Conservation (phyloP, 2,113 vertebrate genomes). For the Lucifuga dentata region DNA sequence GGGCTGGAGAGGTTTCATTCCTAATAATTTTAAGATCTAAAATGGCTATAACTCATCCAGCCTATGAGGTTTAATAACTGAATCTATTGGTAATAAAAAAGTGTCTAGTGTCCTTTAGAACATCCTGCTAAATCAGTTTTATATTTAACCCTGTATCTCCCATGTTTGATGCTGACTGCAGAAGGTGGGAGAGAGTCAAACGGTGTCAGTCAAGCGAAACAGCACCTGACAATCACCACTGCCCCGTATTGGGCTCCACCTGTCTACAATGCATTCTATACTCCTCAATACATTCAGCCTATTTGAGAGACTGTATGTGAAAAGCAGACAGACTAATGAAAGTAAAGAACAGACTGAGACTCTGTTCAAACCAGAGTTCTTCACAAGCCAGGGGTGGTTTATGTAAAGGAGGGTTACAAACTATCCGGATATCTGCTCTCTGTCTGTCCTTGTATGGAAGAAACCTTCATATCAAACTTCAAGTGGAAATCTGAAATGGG, state of each 20-base stretch:
- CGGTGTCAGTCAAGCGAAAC: not conserved
- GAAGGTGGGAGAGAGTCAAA: conserved; percentile 10
- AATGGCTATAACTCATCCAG: not conserved
- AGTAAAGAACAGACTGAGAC: conserved; percentile 25
- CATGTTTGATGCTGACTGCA: conserved; percentile 1
- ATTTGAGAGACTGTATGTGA: not conserved
- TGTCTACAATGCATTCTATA: conserved; percentile 14
- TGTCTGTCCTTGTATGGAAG: not conserved
- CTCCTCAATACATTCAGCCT: not conserved
- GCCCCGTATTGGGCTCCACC: conserved; percentile 76
- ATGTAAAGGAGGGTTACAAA: not conserved
- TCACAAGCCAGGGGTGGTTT: conserved; percentile 35
- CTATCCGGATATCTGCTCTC: not conserved
- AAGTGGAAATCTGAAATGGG: too few relatives aligned
- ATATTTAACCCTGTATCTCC: conserved; percentile 29
- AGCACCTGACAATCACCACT: conserved; percentile 74
- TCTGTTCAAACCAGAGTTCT: conserved; percentile 6
- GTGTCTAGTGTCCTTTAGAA: conserved; percentile 1
- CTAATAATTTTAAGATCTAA: not conserved
- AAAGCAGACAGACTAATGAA: conserved; percentile 33
- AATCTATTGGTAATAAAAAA: not conserved
- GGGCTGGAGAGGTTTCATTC: conserved; percentile 12
- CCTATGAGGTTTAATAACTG: conserved; percentile 3
- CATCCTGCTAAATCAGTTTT: not conserved
- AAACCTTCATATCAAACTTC: not conserved